Evolutionary conservation across 1,140 invertebrate genomes (phyloP).

Genomic region (Gerris buenoi): DNA sequence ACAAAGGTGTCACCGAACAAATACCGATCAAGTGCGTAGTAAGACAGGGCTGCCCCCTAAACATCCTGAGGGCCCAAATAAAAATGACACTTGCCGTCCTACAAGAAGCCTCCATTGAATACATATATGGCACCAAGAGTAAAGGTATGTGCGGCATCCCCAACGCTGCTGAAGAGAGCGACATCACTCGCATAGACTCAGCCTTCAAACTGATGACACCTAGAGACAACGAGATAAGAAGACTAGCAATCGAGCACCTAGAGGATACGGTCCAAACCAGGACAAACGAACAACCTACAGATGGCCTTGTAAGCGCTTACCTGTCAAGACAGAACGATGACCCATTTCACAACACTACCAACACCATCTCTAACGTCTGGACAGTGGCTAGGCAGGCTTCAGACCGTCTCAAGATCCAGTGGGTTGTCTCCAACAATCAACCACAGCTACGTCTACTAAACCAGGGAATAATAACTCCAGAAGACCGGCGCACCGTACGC

Average conservation of each 20-base stretch:
- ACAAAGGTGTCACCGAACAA: slow-evolving; percentile 17
- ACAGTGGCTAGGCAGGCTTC: neutral
- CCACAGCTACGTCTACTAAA: neutral
- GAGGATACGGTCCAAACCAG: neutral
- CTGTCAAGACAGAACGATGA: neutral
- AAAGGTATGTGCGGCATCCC: neutral
- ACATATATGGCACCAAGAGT: neutral
- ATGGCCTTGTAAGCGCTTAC: neutral
- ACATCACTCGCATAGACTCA: neutral
- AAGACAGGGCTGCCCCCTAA: slow-evolving; percentile 30
- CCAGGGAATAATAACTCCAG: neutral
- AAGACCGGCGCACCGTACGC: neutral
- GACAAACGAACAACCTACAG: neutral
- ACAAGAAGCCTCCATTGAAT: neutral
- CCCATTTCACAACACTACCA: neutral
- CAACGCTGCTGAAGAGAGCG: neutral
- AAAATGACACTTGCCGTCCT: neutral
- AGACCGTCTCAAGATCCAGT: neutral
- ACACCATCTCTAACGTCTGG: neutral
- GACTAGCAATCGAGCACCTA: neutral
- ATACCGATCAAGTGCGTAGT: slow-evolving; percentile 26
- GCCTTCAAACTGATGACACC: slow-evolving; percentile 1
- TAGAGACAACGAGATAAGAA: neutral
- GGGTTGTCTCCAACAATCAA: neutral
- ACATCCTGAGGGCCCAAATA: slow-evolving; percentile 5